Percentiles rank a stretch among this genome's conserved stretches.
These are phyloP conservation scores for Betta splendens DNA, from an alignment of 2,797 vertebrate species.

Conservation along the genomic window DNA sequence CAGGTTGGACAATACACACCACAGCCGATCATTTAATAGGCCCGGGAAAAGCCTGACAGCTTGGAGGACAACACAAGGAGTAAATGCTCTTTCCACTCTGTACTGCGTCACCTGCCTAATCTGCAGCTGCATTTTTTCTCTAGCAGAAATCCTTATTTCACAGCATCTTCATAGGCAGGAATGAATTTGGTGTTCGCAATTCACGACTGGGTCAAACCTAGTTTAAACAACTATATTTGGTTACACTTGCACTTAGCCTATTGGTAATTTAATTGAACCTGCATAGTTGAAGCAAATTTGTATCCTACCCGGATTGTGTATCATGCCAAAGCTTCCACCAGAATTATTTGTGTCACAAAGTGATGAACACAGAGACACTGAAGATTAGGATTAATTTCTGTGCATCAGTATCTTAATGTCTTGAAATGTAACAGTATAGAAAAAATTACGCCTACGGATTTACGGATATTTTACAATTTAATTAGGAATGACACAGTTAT, in stretches of 20 bases:
- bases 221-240: constrained; percentile 68
- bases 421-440: constrained; percentile 18
- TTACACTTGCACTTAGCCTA: constrained; percentile 64
- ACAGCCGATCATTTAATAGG: constrained; percentile 76
- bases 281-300: constrained; percentile 55
- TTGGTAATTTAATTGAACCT: constrained; percentile 68
- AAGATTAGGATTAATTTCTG: constrained; percentile 61
- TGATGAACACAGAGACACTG: constrained; percentile 43
- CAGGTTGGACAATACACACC: constrained; percentile 64
- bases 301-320: constrained; percentile 64
- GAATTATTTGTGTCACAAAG: constrained; percentile 49
- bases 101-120: constrained; percentile 18
- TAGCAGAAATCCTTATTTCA: constrained; percentile 29
- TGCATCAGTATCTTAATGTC: constrained; percentile 36
- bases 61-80: constrained; percentile 14
- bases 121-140: constrained; percentile 21
- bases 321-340: constrained; percentile 27
- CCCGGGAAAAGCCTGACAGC: constrained; percentile 61
- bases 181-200: constrained; percentile 36
- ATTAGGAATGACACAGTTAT: constrained; percentile 8
- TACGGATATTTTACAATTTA: constrained; percentile 6
- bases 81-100: constrained; percentile 22
- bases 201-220: constrained; percentile 53
- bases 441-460: constrained; percentile 14
- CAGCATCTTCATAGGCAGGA: constrained; percentile 41